Percentiles rank a stretch among this genome's conserved stretches.
phyloP scores from a whole-genome alignment of 2,888 invertebrate genomes.

The Microctonus aethiopoides region DNA sequence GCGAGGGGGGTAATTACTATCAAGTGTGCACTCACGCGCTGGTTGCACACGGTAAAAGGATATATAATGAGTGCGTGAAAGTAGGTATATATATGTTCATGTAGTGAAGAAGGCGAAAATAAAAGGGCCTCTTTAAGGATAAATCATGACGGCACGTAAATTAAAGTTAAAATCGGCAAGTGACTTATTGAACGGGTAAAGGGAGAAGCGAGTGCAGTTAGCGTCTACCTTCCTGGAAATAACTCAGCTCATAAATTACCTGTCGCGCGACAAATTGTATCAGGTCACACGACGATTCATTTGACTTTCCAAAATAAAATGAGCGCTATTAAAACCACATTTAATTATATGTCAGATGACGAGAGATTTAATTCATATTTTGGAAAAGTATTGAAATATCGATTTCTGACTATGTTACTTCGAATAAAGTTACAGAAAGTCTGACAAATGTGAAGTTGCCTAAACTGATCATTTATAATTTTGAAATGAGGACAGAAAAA shows the following conservation, averaged over 20 bases:
- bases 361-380: too few relatives aligned
- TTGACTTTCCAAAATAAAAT: constrained; percentile 21
- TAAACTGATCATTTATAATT: background rate
- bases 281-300: constrained; percentile 36
- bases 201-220: constrained; percentile 20
- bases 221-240: constrained; percentile 43
- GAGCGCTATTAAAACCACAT: background rate
- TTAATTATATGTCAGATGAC: background rate
- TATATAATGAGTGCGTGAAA: constrained; percentile 13
- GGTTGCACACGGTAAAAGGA: constrained; percentile 16
- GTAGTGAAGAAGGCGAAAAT: constrained; percentile 23
- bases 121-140: constrained; percentile 33
- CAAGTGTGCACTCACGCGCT: constrained; percentile 16
- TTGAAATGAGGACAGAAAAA: too few relatives aligned
- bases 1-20: constrained; percentile 37
- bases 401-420: too few relatives aligned
- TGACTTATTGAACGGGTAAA: constrained; percentile 51
- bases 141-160: constrained; percentile 56
- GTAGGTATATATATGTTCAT: background rate
- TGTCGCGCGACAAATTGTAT: constrained; percentile 51
- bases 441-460: too few relatives aligned
- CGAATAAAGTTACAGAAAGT: too few relatives aligned
- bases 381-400: too few relatives aligned
- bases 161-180: constrained; percentile 49
- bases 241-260: constrained; percentile 48